Evolutionary conservation across 1,140 invertebrate genomes (phyloP).

Genomic region (Zaprionus ornatus): DNA sequence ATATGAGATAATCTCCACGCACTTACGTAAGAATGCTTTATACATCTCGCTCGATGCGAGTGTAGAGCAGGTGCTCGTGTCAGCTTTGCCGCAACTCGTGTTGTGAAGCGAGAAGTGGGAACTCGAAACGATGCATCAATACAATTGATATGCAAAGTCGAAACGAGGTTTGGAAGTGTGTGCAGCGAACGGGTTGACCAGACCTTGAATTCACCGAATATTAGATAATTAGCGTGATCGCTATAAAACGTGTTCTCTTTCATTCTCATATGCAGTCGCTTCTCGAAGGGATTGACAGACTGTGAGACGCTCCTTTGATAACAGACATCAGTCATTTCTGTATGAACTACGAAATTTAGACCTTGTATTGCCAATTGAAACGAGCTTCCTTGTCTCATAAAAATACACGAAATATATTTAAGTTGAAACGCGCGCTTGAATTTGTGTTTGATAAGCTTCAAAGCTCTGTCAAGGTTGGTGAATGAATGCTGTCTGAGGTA

Average conservation of each 20-base stretch:
- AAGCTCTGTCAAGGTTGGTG: conserved; percentile 1
- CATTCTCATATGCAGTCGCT: not conserved
- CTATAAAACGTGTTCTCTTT: not conserved
- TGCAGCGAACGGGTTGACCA: not conserved
- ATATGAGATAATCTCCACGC: not conserved
- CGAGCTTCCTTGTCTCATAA: not conserved
- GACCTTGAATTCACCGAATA: not conserved
- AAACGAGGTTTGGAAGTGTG: not conserved
- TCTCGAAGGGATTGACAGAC: not conserved
- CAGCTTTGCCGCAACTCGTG: not conserved
- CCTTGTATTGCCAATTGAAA: not conserved
- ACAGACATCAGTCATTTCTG: not conserved
- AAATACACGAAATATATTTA: not conserved
- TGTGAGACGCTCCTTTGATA: not conserved
- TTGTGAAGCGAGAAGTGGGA: not conserved
- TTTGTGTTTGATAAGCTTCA: not conserved
- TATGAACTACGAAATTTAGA: too few species aligned
- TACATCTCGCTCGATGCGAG: not conserved
- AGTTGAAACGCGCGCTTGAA: not conserved
- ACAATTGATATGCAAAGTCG: not conserved
- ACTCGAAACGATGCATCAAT: not conserved
- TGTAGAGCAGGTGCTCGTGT: not conserved
- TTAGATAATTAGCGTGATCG: not conserved
- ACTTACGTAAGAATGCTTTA: not conserved
- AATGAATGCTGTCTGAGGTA: not conserved